Conservation (phyloP, 2,113 vertebrate species). For the Prionailurus bengalensis region DNA sequence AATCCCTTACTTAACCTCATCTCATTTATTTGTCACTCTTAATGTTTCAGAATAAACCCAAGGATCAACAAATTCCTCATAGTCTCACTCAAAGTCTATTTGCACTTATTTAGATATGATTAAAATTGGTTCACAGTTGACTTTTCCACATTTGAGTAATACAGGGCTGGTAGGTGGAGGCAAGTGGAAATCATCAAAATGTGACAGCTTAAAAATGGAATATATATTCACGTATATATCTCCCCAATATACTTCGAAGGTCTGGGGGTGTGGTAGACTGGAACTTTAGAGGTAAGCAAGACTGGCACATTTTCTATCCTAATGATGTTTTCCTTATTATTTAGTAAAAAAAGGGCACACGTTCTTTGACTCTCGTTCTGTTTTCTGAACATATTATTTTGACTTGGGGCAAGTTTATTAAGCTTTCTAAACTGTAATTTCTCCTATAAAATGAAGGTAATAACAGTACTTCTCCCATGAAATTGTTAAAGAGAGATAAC, state of each 20-base stretch:
- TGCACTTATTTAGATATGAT: background rate
- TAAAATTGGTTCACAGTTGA: background rate
- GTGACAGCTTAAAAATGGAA: background rate
- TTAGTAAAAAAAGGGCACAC: background rate
- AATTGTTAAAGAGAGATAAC: background rate
- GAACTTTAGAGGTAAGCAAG: background rate
- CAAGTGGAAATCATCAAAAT: background rate
- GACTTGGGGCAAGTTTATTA: background rate
- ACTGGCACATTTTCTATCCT: background rate
- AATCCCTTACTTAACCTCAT: background rate
- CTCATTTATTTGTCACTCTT: background rate
- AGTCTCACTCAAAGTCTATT: background rate
- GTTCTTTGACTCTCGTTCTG: background rate
- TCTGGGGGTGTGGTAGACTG: background rate
- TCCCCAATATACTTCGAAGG: background rate
- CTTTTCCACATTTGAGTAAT: background rate
- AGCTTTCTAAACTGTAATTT: slow-evolving; percentile 19
- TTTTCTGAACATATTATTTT: background rate
- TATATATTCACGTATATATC: background rate
- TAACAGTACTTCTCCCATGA: background rate
- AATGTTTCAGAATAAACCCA: background rate
- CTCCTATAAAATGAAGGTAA: background rate
- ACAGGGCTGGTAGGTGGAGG: background rate
- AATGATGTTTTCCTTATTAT: background rate
- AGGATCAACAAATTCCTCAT: background rate